phyloP scores from a whole-genome alignment of 2,113 vertebrate species.

The Clinocottus analis region DNA sequence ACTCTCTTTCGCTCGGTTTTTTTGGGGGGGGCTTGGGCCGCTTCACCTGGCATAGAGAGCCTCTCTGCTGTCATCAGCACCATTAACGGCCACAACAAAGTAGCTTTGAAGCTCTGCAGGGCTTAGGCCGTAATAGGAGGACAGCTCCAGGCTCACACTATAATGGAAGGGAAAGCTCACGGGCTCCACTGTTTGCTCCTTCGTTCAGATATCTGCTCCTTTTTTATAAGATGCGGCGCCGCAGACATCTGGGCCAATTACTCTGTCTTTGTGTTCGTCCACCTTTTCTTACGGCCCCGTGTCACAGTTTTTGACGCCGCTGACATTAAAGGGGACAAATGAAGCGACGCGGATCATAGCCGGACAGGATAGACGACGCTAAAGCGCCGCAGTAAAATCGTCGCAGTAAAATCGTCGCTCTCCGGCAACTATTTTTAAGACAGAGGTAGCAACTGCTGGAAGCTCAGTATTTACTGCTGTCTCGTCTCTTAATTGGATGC shows the following conservation, averaged over 20 bases:
- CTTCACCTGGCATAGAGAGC: constrained; percentile 60
- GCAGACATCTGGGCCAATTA: constrained; percentile 58
- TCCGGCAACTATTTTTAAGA: constrained; percentile 30
- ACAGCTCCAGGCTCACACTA: constrained; percentile 33
- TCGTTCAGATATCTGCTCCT: constrained; percentile 58
- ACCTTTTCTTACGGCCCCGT: constrained; percentile 14
- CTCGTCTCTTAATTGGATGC: constrained; percentile 66
- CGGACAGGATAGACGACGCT: constrained; percentile 1
- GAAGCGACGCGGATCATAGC: neutral
- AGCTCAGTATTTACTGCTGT: constrained; percentile 51
- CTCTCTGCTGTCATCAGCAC: constrained; percentile 60
- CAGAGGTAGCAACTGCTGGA: constrained; percentile 46
- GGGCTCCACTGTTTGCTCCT: constrained; percentile 40
- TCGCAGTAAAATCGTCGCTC: constrained; percentile 1
- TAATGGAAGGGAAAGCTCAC: constrained; percentile 48
- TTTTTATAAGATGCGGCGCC: constrained; percentile 59
- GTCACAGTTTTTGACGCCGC: constrained; percentile 34
- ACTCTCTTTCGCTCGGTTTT: constrained; percentile 1
- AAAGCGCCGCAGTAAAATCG: constrained; percentile 4
- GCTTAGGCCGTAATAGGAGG: constrained; percentile 54
- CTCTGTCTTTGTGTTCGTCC: constrained; percentile 23
- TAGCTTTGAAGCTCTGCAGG: constrained; percentile 72
- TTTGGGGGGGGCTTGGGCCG: constrained; percentile 21
- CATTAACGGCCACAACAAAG: constrained; percentile 74
- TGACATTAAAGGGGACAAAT: constrained; percentile 38